A percentile compares a stretch with the other conserved stretches of the same genome.
Evolutionary conservation across 1,140 invertebrate genomes (phyloP).

Genomic region (Microplitis mediator): DNA sequence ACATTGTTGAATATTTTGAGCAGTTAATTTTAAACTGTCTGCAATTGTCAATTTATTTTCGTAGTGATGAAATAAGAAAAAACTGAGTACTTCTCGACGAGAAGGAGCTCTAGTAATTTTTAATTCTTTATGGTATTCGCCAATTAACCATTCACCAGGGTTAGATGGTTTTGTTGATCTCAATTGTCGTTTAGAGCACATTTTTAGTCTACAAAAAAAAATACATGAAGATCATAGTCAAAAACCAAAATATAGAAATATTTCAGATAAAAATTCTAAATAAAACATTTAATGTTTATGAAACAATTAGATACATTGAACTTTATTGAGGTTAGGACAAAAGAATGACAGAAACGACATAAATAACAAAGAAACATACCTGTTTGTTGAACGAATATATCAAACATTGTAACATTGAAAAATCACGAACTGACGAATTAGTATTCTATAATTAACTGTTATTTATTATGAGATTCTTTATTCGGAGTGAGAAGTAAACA

Average conservation of each 20-base stretch:
- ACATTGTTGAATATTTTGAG: conserved; percentile 5
- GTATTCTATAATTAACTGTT: not conserved
- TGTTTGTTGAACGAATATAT: not conserved
- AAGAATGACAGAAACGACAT: not conserved
- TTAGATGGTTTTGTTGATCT: not conserved
- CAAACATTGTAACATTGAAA: not conserved
- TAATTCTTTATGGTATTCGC: not conserved
- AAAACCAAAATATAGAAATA: not conserved
- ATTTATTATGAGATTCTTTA: not conserved
- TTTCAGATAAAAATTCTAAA: not conserved
- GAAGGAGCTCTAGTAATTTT: conserved; percentile 5
- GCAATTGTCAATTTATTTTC: conserved; percentile 16
- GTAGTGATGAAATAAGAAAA: conserved; percentile 18
- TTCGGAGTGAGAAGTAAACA: not conserved
- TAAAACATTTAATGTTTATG: not conserved
- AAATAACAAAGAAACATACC: not conserved
- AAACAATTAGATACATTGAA: not conserved
- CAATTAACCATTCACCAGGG: not conserved
- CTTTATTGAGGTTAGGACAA: not conserved
- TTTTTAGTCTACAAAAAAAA: not conserved
- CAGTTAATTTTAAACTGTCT: not conserved
- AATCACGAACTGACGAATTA: not conserved
- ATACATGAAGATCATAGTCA: not conserved
- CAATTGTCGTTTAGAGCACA: not conserved
- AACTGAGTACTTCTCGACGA: conserved; percentile 5